phyloP scores from a whole-genome alignment of 2,888 invertebrate species.

The Blastobasis lacticolella region DNA sequence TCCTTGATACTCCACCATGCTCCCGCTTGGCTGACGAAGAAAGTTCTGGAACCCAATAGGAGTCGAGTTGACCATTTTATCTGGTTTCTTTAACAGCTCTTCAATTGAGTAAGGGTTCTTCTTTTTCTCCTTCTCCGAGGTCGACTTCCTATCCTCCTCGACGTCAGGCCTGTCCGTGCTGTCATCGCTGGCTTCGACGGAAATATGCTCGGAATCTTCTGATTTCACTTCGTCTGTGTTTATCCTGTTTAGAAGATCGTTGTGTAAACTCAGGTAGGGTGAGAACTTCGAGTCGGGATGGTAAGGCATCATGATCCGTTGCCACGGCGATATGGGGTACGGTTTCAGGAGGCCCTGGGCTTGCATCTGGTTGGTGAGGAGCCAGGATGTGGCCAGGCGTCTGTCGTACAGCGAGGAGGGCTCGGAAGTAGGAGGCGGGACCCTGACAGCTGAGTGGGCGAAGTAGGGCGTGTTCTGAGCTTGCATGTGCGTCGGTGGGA shows the following conservation, averaged over 20 bases:
- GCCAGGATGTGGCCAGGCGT: constrained; percentile 71
- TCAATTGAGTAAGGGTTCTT: constrained; percentile 92
- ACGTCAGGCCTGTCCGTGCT: constrained; percentile 71
- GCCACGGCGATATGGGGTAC: constrained; percentile 72
- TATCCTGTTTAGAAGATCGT: constrained; percentile 50
- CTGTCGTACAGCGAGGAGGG: constrained; percentile 54
- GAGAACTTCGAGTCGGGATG: constrained; percentile 52
- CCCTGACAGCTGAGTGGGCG: constrained; percentile 54
- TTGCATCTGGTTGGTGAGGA: constrained; percentile 69
- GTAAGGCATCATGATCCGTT: constrained; percentile 75
- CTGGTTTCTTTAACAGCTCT: constrained; percentile 87
- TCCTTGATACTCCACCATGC: constrained; percentile 65
- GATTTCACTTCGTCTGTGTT: constrained; percentile 59
- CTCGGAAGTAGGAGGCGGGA: constrained; percentile 47
- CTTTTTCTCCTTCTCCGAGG: constrained; percentile 70
- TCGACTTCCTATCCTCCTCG: constrained; percentile 49
- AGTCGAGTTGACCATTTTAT: constrained; percentile 67
- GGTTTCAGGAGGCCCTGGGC: constrained; percentile 64
- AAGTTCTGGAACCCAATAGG: constrained; percentile 58
- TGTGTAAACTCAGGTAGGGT: constrained; percentile 54
- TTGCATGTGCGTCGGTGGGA: constrained; percentile 39
- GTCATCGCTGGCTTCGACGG: constrained; percentile 75
- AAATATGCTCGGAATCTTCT: constrained; percentile 60
- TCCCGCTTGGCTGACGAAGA: constrained; percentile 75
- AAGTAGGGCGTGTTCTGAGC: constrained; percentile 55